Conservation (phyloP, 2,797 vertebrate species). For the Fistularia tabacaria region DNA sequence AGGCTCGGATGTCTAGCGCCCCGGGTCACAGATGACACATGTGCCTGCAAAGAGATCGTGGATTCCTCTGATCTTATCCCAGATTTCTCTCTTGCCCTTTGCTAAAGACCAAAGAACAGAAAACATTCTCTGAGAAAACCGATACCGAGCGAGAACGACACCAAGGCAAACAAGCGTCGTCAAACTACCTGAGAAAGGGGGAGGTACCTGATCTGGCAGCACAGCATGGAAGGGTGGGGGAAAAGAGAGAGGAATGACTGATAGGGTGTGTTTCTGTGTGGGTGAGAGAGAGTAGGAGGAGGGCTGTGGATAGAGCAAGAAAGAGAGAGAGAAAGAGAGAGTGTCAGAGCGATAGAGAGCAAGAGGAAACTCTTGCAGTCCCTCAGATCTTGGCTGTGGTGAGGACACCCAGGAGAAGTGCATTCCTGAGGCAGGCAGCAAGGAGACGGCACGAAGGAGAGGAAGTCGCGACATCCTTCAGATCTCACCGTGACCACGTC, state of each 20-base stretch:
- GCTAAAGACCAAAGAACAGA: not conserved
- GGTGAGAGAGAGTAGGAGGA: conserved; percentile 61
- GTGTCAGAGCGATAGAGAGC: conserved; percentile 22
- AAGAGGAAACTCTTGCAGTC: conserved; percentile 47
- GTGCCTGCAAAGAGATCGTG: not conserved
- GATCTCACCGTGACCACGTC: conserved; percentile 28
- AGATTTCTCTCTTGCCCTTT: not conserved
- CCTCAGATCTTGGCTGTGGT: conserved; percentile 60
- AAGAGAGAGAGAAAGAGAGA: conserved; percentile 25
- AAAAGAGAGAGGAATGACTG: conserved; percentile 44
- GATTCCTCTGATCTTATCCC: not conserved
- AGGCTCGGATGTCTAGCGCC: conserved; percentile 28
- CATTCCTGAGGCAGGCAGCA: conserved; percentile 66
- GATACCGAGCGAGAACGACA: conserved; percentile 22
- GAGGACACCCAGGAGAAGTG: conserved; percentile 68
- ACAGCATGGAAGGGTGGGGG: conserved; percentile 49
- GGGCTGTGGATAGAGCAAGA: conserved; percentile 41
- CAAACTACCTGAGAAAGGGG: conserved; percentile 67
- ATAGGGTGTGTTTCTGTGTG: conserved; percentile 68
- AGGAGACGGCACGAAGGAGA: conserved; percentile 21
- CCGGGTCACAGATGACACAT: conserved; percentile 28
- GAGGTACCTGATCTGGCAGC: conserved; percentile 66
- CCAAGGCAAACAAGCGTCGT: conserved; percentile 33
- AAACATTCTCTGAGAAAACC: conserved; percentile 12
- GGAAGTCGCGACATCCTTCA: conserved; percentile 42